phyloP scores from a whole-genome alignment of 2,113 vertebrate genomes.

The Phoxinus phoxinus region DNA sequence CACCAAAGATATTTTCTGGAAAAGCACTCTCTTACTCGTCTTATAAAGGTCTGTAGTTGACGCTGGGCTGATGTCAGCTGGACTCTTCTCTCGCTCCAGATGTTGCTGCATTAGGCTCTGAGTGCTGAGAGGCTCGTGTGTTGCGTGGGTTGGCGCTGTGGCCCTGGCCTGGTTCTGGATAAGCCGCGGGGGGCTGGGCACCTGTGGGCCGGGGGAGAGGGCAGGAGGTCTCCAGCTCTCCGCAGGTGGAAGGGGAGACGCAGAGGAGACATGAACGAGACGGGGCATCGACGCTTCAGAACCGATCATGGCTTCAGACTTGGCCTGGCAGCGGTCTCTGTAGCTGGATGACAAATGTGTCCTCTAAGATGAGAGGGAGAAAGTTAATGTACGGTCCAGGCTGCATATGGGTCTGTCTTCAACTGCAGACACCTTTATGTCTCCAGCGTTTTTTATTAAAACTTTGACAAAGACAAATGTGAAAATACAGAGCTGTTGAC shows the following conservation, averaged over 20 bases:
- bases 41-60: not conserved
- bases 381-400: not conserved
- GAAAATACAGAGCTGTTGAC: no score
- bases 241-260: conserved; percentile 38
- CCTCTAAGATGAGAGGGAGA: not conserved
- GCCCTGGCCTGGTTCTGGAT: conserved; percentile 19
- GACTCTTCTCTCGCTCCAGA: not conserved
- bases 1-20: not conserved
- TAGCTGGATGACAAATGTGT: not conserved
- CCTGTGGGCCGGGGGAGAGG: conserved; percentile 41
- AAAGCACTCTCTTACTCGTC: not conserved
- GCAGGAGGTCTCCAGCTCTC: conserved; percentile 47
- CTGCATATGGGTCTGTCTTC: not conserved
- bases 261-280: conserved; percentile 37
- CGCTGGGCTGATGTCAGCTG: not conserved
- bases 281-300: conserved; percentile 32
- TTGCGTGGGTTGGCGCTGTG: not conserved
- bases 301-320: conserved; percentile 2
- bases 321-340: not conserved
- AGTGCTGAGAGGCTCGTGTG: not conserved
- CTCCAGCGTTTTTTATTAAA: no score
- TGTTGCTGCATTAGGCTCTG: not conserved
- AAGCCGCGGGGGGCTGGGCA: conserved; percentile 43
- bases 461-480: no score
- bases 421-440: no score